Evolutionary conservation across 2,797 vertebrate genomes (phyloP), one percentile per base, ranked within the genome.

Genomic region (Danio jaintianensis): DNA sequence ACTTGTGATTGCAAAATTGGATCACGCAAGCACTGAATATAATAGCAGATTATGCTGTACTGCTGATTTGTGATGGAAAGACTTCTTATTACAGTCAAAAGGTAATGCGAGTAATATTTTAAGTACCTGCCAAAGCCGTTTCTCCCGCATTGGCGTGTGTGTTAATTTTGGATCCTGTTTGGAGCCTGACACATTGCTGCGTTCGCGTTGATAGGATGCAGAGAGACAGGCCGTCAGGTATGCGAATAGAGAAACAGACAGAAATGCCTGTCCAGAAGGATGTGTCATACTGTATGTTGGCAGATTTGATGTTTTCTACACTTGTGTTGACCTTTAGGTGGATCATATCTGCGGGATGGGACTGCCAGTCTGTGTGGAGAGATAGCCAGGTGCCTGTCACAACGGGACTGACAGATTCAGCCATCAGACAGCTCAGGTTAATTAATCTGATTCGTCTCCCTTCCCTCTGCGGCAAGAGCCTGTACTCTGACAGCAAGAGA

Each of bases 381-480:
- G 64, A 75, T 61, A 55, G 58, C 78, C 58, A 83, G 78, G 63
- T 83, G 78, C 45, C 71, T 70, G 55, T 80, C 59, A 67, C 64
- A 56, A 64, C 63, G 48, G 5, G 56, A 48, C 20, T 45, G 69
- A 63, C 74, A 43, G 48, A 70, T 74, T 29, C 36, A 13, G 38
- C 42, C 59, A 53, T 42, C 77, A 64, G 61, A 76, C 29, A 4
- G 40, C 22, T 66, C 20, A 67, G 79, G 79, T 78, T 80, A 81
- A 77, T 77, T 69, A 53, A 69, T 72, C 73, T 52, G 75, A 73
- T 80, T 81, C 45, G 36, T 22, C 11, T 76, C 64, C 12, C 42
- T 3, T 52, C 47, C 69, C 72, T 63, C 10, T n/a, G 5, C 16
- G 9, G 36, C 67, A 6, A 52, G 67, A 67, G 29, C 40, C 29